These are phyloP conservation scores for Poeciliopsis infans DNA, from an alignment of 2,797 vertebrate genomes.

Conservation along the genomic window DNA sequence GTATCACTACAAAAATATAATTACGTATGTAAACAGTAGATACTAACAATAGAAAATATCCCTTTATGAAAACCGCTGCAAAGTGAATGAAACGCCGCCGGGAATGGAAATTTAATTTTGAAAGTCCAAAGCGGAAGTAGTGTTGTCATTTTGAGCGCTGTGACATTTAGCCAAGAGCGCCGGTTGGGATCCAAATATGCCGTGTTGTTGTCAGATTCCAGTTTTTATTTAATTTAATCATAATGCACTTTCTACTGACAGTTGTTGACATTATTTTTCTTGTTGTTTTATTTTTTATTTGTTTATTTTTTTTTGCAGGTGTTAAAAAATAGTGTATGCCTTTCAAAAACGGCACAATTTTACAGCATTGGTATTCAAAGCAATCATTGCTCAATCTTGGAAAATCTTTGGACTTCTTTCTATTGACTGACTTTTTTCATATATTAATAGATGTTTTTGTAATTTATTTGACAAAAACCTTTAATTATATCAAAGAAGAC, in stretches of 20 bases:
- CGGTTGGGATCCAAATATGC: not conserved
- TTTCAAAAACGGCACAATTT: not conserved
- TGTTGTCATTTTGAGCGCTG: not conserved
- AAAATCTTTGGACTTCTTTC: not conserved
- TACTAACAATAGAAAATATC: not conserved
- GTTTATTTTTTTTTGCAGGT: too few relatives aligned
- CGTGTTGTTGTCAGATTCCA: not conserved
- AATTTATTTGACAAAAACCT: not conserved
- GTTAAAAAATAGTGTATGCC: not conserved
- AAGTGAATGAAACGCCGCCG: not conserved
- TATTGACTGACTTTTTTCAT: not conserved
- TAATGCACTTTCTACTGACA: not conserved
- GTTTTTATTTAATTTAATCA: not conserved
- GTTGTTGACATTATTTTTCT: not conserved
- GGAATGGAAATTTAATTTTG: conserved; percentile 36
- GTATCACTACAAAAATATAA: not conserved
- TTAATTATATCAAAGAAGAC: not conserved
- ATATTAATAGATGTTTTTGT: not conserved
- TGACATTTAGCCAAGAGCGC: not conserved
- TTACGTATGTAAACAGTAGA: not conserved
- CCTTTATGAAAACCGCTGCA: not conserved
- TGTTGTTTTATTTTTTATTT: not conserved
- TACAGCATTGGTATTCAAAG: not conserved
- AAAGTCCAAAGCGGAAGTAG: conserved; percentile 35
- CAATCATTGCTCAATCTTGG: too few relatives aligned